Conservation (phyloP, 2,113 vertebrate species). For the Onychostruthus taczanowskii region DNA sequence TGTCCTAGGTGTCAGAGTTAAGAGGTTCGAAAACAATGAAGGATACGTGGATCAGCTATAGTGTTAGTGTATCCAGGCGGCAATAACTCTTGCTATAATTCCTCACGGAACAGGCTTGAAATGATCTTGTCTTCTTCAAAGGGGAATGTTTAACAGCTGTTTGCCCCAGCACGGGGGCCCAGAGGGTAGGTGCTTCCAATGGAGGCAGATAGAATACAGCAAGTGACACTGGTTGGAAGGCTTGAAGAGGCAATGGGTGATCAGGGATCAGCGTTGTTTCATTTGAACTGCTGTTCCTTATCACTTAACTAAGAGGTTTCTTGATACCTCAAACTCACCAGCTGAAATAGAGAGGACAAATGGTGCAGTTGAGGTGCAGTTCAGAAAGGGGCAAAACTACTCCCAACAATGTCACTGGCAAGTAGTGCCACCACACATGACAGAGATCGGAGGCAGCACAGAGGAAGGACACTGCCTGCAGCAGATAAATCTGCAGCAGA, state of each 20-base stretch:
- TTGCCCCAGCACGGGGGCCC: background rate
- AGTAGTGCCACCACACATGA: background rate
- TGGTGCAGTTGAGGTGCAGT: background rate
- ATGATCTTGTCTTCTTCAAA: background rate
- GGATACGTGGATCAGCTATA: background rate
- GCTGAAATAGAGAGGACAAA: background rate
- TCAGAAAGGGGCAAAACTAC: background rate
- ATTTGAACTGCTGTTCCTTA: background rate
- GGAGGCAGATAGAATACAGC: background rate
- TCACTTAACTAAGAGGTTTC: background rate
- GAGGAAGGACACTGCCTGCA: background rate
- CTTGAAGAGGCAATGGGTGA: background rate
- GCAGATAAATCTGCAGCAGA: background rate
- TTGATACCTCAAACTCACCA: background rate
- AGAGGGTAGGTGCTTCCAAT: background rate
- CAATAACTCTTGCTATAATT: background rate
- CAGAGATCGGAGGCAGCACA: background rate
- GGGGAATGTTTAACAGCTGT: background rate
- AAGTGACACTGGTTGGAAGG: rapidly evolving
- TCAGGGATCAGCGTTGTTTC: background rate
- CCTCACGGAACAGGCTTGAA: background rate
- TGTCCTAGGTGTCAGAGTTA: background rate
- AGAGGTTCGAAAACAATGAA: background rate
- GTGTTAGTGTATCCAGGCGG: background rate
- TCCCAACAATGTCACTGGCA: background rate